Base-by-base conservation (phyloP, 2,113 vertebrate genomes). In the Scortum barcoo region DNA sequence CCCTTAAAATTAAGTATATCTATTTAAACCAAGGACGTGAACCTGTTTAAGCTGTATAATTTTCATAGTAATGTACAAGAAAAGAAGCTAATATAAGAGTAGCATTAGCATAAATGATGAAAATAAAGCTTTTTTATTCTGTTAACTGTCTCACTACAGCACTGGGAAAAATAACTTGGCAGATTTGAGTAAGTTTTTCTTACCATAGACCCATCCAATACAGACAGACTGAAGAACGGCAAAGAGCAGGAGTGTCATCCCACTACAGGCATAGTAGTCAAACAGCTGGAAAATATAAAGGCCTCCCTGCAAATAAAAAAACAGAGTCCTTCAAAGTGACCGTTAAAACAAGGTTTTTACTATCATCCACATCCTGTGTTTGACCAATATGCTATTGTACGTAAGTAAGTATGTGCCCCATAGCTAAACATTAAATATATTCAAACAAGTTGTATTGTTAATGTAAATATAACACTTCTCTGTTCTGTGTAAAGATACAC, bases 201-300 rank as follows among this genome's bases (percentile, higher is more conserved):
- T 93, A 99, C 98, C 98, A 5, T 99, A 99, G 2, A 99, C 94
- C 97, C 98, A 99, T 87, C 96, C 96, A 54, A 99, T 66, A 77
- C 96, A 98, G 80, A 96, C 61, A 6, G 96, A 96, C 91, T 99
- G 97, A 84, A 97, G 93, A 83, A 97, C 38, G 1, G 97, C 93
- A 60, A 99, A 95, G 50, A 97, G 92, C 72, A 99, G 93, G 22
- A 99, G 93, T 48, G 97, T 97, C 0, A 88, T 96, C 57, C 98
- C 98, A 1, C 97, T 99, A 87, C 95, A 97, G 38, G 97, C 97
- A 0, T 99, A 99, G 88, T 97, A 97, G 91, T 99, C 98, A 89
- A 99, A 98, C 63, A 99, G 92, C 92, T 97, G 97, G 92, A 99
- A 99, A 87, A 99, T 83, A 78, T 99, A 99, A 92, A 99, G 97